phyloP scores from a whole-genome alignment of 2,888 invertebrate species.

The Agrotis puta region DNA sequence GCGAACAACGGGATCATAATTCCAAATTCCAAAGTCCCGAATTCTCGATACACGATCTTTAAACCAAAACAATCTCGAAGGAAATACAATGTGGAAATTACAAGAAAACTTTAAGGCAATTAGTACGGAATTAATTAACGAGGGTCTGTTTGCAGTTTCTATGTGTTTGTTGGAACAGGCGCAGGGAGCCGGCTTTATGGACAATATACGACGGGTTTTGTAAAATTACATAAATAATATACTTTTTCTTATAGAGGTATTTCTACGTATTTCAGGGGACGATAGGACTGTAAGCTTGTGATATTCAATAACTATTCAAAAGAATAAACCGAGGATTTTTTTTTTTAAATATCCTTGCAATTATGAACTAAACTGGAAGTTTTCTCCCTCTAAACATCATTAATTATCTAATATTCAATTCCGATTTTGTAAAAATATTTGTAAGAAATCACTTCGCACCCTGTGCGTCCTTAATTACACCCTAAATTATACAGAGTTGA shows the following conservation, averaged over 20 bases:
- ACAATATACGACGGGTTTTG: not conserved
- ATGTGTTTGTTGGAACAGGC: conserved; percentile 41
- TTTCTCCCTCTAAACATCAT: not conserved
- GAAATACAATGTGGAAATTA: conserved; percentile 58
- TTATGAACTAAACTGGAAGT: not conserved
- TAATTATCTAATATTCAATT: not conserved
- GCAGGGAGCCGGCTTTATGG: conserved; percentile 1
- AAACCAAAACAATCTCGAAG: conserved; percentile 42
- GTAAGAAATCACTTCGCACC: conserved; percentile 16
- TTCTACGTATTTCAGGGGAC: too few relatives aligned
- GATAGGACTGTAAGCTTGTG: too few relatives aligned
- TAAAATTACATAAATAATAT: conserved; percentile 1
- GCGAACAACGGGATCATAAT: conserved; percentile 19
- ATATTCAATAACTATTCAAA: too few relatives aligned
- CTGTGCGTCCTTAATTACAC: conserved; percentile 20
- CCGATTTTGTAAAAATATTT: conserved; percentile 17
- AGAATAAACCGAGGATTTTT: too few relatives aligned
- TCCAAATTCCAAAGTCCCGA: not conserved
- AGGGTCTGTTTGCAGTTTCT: conserved; percentile 24
- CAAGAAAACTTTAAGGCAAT: conserved; percentile 63
- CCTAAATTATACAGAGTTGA: conserved; percentile 45
- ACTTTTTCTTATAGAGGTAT: too few relatives aligned
- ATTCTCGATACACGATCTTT: conserved; percentile 18
- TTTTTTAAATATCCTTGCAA: not conserved
- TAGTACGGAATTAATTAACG: conserved; percentile 60